Evolutionary conservation across 2,888 invertebrate genomes (phyloP).

Genomic region (Macrophya alboannulata): DNA sequence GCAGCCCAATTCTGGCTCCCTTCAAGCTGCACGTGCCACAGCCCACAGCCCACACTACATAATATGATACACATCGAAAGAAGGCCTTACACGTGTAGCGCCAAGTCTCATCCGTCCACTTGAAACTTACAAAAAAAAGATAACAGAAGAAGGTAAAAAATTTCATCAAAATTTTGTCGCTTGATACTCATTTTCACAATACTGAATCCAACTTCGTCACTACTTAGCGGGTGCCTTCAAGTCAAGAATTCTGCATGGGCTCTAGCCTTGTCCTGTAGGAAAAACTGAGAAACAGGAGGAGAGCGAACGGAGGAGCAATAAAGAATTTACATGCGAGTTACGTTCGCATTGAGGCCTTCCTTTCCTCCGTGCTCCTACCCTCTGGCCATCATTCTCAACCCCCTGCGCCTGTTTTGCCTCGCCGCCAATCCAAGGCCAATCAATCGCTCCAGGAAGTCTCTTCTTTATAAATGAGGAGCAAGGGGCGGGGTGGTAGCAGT

Average conservation of each 20-base stretch:
- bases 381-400: constrained; percentile 31
- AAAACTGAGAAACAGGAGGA: constrained; percentile 53
- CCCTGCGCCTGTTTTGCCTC: constrained; percentile 33
- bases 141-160: neutral
- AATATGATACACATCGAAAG: neutral
- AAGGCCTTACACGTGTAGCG: constrained; percentile 31
- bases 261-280: neutral
- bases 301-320: constrained; percentile 42
- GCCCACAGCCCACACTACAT: neutral
- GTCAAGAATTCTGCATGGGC: neutral
- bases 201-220: neutral
- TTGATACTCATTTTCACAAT: neutral
- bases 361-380: neutral
- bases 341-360: neutral
- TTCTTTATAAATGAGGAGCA: constrained; percentile 78
- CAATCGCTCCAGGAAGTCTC: constrained; percentile 75
- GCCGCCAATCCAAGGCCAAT: constrained; percentile 66
- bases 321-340: constrained; percentile 53
- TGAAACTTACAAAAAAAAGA: neutral
- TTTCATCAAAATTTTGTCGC: neutral
- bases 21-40: constrained; percentile 5
- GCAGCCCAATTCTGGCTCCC: constrained; percentile 43
- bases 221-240: too few relatives aligned
- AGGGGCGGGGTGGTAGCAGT: constrained; percentile 64
- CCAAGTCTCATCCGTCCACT: neutral